These are phyloP conservation scores for Salticus scenicus DNA, from an alignment of 2,888 invertebrate species.

Conservation along the genomic window DNA sequence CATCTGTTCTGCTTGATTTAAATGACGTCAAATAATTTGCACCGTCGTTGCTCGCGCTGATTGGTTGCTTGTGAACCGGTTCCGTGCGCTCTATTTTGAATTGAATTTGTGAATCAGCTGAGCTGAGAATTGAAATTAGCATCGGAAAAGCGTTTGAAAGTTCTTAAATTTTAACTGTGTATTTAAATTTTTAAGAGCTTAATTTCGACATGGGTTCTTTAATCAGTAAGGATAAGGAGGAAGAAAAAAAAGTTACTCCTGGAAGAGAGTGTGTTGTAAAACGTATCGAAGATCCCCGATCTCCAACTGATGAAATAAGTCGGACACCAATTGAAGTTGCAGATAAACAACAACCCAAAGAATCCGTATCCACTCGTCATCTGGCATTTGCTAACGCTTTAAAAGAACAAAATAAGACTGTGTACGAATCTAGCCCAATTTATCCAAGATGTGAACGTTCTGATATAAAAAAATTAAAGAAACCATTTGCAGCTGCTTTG, in stretches of 20 bases:
- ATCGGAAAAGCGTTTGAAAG: too few relatives aligned
- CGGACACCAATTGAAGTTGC: constrained; percentile 60
- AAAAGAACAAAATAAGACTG: constrained; percentile 25
- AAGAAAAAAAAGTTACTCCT: constrained; percentile 22
- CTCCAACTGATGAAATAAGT: constrained; percentile 63
- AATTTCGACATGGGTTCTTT: constrained; percentile 32
- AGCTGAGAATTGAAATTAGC: too few relatives aligned
- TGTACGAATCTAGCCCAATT: constrained; percentile 33
- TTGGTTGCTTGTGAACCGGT: background rate
- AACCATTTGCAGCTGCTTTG: constrained; percentile 28
- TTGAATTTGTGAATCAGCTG: background rate
- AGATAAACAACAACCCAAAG: constrained; percentile 22
- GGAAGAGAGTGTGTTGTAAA: constrained; percentile 16
- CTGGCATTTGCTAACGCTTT: constrained; percentile 15
- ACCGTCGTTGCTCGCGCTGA: background rate
- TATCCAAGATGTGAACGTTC: constrained; percentile 12
- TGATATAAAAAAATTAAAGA: constrained; percentile 31
- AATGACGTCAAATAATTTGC: too few relatives aligned
- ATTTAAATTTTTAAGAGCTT: background rate
- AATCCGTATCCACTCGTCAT: background rate
- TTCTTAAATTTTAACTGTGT: background rate
- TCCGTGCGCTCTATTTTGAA: background rate
- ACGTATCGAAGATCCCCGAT: constrained; percentile 60
- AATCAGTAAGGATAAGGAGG: constrained; percentile 17
- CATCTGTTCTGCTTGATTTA: too few relatives aligned